phyloP scores from a whole-genome alignment of 2,797 vertebrate genomes.

The Tiaroga cobitis region DNA sequence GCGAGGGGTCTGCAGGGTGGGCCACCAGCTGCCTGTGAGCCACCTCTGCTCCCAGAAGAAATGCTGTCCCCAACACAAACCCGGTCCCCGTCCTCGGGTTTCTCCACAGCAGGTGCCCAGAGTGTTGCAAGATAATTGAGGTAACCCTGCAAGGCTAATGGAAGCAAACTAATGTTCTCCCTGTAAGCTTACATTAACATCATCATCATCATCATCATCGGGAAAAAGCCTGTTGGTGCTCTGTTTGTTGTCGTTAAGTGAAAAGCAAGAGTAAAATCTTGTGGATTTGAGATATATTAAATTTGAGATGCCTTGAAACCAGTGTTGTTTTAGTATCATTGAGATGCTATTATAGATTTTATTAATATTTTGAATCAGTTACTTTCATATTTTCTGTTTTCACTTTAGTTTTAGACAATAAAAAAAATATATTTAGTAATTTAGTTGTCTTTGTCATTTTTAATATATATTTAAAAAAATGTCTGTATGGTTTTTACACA shows the following conservation, averaged over 20 bases:
- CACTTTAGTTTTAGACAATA: no score
- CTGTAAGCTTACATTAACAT: conserved; percentile 58
- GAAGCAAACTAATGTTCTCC: conserved; percentile 63
- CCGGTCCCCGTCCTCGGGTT: conserved; percentile 61
- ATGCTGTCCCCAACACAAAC: conserved; percentile 39
- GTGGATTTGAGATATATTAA: not conserved
- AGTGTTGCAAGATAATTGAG: conserved; percentile 67
- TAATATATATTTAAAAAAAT: no score
- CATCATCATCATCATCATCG: conserved; percentile 24
- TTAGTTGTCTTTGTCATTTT: no score
- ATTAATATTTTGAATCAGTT: not conserved
- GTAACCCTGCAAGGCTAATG: conserved; percentile 73
- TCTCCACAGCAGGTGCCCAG: conserved; percentile 68
- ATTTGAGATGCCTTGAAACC: not conserved
- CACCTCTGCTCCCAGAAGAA: conserved; percentile 51
- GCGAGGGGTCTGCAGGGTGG: conserved; percentile 69
- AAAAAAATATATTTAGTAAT: no score
- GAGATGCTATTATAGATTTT: no score
- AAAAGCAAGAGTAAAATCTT: not conserved
- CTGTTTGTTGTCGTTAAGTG: conserved; percentile 37
- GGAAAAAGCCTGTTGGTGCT: conserved; percentile 29
- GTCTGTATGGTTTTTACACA: not conserved
- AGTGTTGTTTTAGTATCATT: not conserved
- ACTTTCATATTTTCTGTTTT: not conserved
- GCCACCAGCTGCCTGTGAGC: conserved; percentile 67